These are phyloP conservation scores for Mythimna pallens DNA, from an alignment of 2,888 invertebrate genomes.

Conservation along the genomic window DNA sequence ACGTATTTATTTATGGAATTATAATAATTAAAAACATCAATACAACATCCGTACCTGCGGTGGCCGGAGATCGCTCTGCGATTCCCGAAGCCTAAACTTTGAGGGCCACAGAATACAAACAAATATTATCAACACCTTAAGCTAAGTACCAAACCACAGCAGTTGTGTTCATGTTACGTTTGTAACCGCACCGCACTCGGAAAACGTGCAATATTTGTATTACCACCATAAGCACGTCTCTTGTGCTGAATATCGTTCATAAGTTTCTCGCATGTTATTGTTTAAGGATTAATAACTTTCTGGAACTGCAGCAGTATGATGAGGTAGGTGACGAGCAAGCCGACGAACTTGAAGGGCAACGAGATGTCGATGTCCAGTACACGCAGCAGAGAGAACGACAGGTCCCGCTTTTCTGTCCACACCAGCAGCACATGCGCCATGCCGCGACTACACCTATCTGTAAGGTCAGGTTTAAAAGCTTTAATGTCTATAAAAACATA, in stretches of 20 bases:
- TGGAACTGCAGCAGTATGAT: slow-evolving; percentile 83
- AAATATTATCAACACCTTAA: neutral
- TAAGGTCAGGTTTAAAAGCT: slow-evolving; percentile 49
- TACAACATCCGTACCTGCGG: no score
- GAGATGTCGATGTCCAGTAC: slow-evolving; percentile 82
- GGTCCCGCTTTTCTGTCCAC: slow-evolving; percentile 78
- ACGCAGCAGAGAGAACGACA: slow-evolving; percentile 82
- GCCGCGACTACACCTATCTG: slow-evolving; percentile 80
- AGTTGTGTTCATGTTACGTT: neutral
- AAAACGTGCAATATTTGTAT: slow-evolving; percentile 29
- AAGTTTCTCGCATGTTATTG: neutral
- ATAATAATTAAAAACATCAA: no score
- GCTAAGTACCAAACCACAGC: neutral
- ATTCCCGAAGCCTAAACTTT: no score
- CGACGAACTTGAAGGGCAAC: slow-evolving; percentile 82
- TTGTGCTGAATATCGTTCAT: no score
- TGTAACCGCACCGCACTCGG: slow-evolving; percentile 5
- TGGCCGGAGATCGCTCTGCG: no score
- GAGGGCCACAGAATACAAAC: neutral
- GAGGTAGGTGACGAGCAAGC: slow-evolving; percentile 81
- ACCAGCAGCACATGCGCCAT: slow-evolving; percentile 79
- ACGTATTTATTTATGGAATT: no score
- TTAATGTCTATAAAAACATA: no score
- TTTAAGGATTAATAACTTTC: slow-evolving; percentile 75
- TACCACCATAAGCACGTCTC: neutral